Conservation (phyloP, 1,140 invertebrate species). For the Pseudachorutes palmiensis region DNA sequence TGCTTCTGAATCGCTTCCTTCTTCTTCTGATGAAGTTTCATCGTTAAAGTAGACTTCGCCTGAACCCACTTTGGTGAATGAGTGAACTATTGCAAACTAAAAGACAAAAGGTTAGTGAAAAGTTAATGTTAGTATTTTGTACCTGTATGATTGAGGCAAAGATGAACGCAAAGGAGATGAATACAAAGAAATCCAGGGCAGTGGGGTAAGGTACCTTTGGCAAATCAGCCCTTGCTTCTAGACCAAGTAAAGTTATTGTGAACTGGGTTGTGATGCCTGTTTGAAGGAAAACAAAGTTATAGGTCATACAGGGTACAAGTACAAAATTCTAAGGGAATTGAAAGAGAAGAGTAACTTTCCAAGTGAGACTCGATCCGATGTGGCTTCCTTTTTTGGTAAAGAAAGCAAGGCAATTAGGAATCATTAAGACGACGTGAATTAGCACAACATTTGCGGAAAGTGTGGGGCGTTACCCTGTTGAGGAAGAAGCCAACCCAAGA, state of each 20-base stretch:
- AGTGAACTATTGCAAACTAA: constrained; percentile 77
- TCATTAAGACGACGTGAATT: not conserved
- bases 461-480: constrained; percentile 54
- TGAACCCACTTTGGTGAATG: constrained; percentile 80
- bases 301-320: no score
- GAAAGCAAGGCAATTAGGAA: not conserved
- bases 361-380: constrained; percentile 71
- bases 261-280: constrained; percentile 77
- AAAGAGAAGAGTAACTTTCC: constrained; percentile 48
- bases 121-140: constrained; percentile 18
- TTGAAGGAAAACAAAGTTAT: constrained; percentile 26
- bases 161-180: constrained; percentile 76
- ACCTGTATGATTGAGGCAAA: constrained; percentile 76
- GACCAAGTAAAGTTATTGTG: constrained; percentile 78
- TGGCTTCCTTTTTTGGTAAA: constrained; percentile 54
- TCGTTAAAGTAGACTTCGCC: constrained; percentile 74
- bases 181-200: constrained; percentile 78
- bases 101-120: constrained; percentile 21
- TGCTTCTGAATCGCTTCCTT: constrained; percentile 48
- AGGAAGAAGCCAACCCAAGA: constrained; percentile 90
- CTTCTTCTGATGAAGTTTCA: constrained; percentile 52
- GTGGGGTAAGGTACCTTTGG: constrained; percentile 81
- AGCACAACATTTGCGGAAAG: no score
- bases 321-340: no score
- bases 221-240: constrained; percentile 74